These are phyloP conservation scores for Coturnix japonica DNA, from an alignment of 2,113 vertebrate genomes.

Conservation along the genomic window DNA sequence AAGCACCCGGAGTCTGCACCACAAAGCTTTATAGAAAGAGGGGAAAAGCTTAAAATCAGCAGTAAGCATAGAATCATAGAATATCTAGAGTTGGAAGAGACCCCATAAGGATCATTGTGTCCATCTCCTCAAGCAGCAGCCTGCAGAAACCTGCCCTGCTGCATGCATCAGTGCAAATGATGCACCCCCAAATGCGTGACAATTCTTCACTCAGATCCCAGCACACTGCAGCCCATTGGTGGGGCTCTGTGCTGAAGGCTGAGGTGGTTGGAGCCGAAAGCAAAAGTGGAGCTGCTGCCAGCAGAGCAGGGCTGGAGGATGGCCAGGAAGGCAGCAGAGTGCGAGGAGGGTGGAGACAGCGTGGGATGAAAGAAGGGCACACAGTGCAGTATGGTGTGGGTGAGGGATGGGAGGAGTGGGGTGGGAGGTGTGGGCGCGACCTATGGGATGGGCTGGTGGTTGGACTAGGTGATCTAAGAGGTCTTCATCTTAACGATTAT, in stretches of 20 bases:
- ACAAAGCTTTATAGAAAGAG: not conserved
- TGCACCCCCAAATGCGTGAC: not conserved
- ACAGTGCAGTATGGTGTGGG: too few species aligned
- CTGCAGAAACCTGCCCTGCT: not conserved
- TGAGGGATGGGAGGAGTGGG: too few species aligned
- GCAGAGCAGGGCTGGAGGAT: not conserved
- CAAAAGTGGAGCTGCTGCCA: not conserved
- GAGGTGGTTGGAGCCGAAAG: not conserved
- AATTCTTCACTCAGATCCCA: not conserved
- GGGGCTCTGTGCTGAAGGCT: not conserved
- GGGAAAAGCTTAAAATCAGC: not conserved
- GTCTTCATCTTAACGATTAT: too few species aligned
- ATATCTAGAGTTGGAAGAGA: too few species aligned
- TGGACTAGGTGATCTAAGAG: too few species aligned
- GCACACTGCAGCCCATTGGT: not conserved
- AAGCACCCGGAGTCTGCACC: not conserved
- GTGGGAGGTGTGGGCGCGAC: too few species aligned
- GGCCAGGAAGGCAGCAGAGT: not conserved
- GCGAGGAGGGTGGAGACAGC: fast-evolving
- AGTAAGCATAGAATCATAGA: not conserved
- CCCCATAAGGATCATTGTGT: too few species aligned
- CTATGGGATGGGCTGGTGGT: too few species aligned
- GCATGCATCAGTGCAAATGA: not conserved
- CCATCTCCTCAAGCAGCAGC: not conserved
- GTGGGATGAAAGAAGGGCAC: too few species aligned